Evolutionary conservation across 2,888 invertebrate genomes (phyloP).

Genomic region (Pteria penguin): DNA sequence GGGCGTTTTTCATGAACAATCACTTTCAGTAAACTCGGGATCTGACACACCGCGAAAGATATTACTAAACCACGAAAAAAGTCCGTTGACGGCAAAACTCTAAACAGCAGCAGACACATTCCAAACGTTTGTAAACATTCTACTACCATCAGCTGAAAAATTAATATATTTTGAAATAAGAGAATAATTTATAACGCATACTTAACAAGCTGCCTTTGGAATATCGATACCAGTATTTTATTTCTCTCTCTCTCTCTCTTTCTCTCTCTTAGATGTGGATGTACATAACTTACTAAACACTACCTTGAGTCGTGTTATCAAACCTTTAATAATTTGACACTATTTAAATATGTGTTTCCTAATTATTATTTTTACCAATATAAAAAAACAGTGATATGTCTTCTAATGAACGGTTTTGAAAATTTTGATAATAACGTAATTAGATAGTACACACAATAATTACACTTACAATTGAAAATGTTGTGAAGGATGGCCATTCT

Average conservation of each 20-base stretch:
- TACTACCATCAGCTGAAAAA: conserved; percentile 63
- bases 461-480: conserved; percentile 71
- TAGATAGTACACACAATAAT: too few species aligned
- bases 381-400: too few species aligned
- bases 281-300: too few species aligned
- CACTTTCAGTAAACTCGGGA: conserved; percentile 76
- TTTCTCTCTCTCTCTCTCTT: not conserved
- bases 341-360: too few species aligned
- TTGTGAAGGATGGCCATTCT: conserved; percentile 74
- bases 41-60: conserved; percentile 73
- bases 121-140: conserved; percentile 72
- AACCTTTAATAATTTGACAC: too few species aligned
- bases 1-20: conserved; percentile 65
- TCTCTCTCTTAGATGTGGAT: too few species aligned
- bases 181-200: too few species aligned
- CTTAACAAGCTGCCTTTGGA: not conserved
- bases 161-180: conserved; percentile 42
- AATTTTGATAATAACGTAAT: too few species aligned
- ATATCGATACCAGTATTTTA: not conserved
- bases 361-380: too few species aligned
- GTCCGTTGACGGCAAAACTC: conserved; percentile 75
- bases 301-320: too few species aligned
- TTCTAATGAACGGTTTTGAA: too few species aligned
- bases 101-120: conserved; percentile 75
- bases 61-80: conserved; percentile 76